Base-by-base conservation (phyloP, 2,888 invertebrate genomes). In the Scrobipalpa atriplicella region DNA sequence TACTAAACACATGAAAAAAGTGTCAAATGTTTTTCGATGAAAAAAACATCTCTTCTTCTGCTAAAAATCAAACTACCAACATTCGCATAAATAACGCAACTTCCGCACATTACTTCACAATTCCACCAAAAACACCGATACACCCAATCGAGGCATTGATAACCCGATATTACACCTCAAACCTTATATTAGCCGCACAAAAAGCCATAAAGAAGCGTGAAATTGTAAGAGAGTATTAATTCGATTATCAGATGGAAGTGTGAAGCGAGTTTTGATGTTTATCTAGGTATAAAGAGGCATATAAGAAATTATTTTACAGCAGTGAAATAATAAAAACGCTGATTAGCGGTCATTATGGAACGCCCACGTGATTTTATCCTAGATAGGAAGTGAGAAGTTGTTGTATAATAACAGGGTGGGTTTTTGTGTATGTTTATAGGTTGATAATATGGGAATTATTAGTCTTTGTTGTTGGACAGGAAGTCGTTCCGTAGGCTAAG, bases 171-270 rank as follows among this genome's bases (percentile, higher is more conserved):
- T 90, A 90, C 89, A 78, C 82, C 78, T 83, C 83, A 76, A 85
- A 89, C 84, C 86, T 87, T 72, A 79, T 82, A 90, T 91, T 90
- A 90, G 83, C 85, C 82, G 78, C 83, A 88, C 85, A 89, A 86
- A 90, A 87, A 86, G 90, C 86, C 85, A 92, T 91, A 92, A 92
- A 92, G 82, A 85, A 85, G 87, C 90, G 89, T 91, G 90, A 92
- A 92, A 91, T 89, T 86, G 83, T 90, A 88, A 78, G 83, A 90
- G 89, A 90, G 89, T 81, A 88, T 90, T 91, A 92, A 92, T 91
- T 90, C 91, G 91, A 91, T 92, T 92, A 92, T 92, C 92, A 92
- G 92, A 92, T 92, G 75, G 89, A 92, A 90, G 92, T 92, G 92
- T 84, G 90, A 92, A 92, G 91, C 91, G 91, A 83, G 90, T 90